These are phyloP conservation scores for Drosophila ercepeae DNA, from an alignment of 1,140 invertebrate genomes.

Conservation along the genomic window DNA sequence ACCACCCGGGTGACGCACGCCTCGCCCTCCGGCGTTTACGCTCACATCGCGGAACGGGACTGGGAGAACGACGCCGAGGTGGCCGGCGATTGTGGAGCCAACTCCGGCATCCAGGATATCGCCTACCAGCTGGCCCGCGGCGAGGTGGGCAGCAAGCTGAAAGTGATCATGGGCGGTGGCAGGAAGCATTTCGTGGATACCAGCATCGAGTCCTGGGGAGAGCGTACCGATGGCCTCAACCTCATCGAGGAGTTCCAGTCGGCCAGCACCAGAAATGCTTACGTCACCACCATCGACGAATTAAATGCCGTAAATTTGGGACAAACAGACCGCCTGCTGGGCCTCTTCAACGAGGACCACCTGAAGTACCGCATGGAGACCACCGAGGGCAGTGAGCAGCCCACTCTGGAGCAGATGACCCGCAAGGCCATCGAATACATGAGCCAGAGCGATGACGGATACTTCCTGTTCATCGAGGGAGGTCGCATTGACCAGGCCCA, in stretches of 20 bases:
- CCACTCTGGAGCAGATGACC: conserved; percentile 92
- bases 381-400: conserved; percentile 84
- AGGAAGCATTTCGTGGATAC: conserved; percentile 88
- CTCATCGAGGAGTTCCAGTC: conserved; percentile 88
- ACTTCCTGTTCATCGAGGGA: conserved; percentile 86
- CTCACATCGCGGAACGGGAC: conserved; percentile 88
- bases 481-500: conserved; percentile 93
- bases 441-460: conserved; percentile 87
- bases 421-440: conserved; percentile 91
- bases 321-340: conserved; percentile 83
- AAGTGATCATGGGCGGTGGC: conserved; percentile 90
- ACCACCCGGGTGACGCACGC: conserved; percentile 93
- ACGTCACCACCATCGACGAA: conserved; percentile 87
- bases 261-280: conserved; percentile 83
- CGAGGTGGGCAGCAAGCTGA: conserved; percentile 86
- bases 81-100: conserved; percentile 58
- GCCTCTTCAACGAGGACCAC: conserved; percentile 85
- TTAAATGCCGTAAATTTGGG: conserved; percentile 78
- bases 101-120: conserved; percentile 87
- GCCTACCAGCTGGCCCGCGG: conserved; percentile 89
- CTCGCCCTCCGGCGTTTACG: conserved; percentile 90
- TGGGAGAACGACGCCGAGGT: conserved; percentile 90
- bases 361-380: conserved; percentile 86
- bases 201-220: conserved; percentile 50
- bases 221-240: conserved; percentile 88